Base-by-base conservation (phyloP, 2,888 invertebrate species). In the Drosophila vallismaia region DNA sequence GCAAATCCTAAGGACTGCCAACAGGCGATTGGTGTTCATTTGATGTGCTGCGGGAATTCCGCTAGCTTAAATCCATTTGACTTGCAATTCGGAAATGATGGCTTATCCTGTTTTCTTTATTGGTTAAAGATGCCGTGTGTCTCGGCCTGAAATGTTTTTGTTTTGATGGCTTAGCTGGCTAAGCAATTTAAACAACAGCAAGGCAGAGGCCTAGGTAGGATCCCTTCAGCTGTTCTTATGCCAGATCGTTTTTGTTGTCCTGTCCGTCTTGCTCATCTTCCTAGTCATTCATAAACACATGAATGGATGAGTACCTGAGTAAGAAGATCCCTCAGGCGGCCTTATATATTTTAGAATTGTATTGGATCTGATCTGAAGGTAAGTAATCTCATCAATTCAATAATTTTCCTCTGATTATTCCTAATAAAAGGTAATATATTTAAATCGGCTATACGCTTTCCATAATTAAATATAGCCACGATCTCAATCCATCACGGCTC, bases 101-200 rank as follows among this genome's bases (percentile, higher is more conserved):
- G 89, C 86, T 89, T 85, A 89, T 89, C 89, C 85, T 87, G 77
- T 86, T 89, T 88, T 81, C 83, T 76, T 87, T 89, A 88, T 86
- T 87, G 88, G 87, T 78, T 86, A 79, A 79, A 80, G 73, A 75
- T 72, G 69, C 69, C 59, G 45, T 69, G 56, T 71, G 68, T 72
- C 29, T 33, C 26, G 31, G 49, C 49, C 66, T 71, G 70, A 87
- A 86, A 85, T 79, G 83, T 57, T 69, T 51, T 80, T 86, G 86
- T 84, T 83, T 62, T 67, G 66, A 51, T 73, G 80, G 86, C 80
- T 83, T 78, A 86, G 73, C 74, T 77, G 48, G 53, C 57, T 69
- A 79, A 86, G 83, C 86, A 83, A 81, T 73, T 63, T 31, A 76
- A 42, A 62, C 42, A 6, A 45, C 42, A 44, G 45, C 19, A 29